Evolutionary conservation across 2,797 vertebrate species (phyloP).

Genomic region (Galaxias olidus): DNA sequence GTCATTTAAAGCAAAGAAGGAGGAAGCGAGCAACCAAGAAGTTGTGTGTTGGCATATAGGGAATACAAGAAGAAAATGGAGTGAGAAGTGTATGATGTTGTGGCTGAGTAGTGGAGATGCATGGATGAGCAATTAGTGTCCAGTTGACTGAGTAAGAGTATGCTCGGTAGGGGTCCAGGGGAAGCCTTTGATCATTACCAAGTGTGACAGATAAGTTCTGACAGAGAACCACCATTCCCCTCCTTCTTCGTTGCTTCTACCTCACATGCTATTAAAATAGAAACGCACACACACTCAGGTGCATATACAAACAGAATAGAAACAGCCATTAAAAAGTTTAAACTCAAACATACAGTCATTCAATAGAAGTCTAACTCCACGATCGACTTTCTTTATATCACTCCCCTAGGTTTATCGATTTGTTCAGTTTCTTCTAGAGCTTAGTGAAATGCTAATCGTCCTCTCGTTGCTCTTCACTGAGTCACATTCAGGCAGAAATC

Average conservation of each 20-base stretch:
- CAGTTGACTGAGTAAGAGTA: slow-evolving; percentile 74
- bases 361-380: slow-evolving; percentile 67
- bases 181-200: slow-evolving; percentile 79
- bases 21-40: no score
- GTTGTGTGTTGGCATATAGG: slow-evolving; percentile 11
- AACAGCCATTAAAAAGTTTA: slow-evolving; percentile 28
- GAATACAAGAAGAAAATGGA: no score
- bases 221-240: slow-evolving; percentile 63
- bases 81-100: slow-evolving; percentile 27
- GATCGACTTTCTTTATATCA: slow-evolving; percentile 66
- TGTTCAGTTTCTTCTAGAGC: slow-evolving; percentile 58
- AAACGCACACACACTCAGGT: slow-evolving; percentile 26
- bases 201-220: slow-evolving; percentile 79
- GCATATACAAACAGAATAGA: slow-evolving; percentile 1
- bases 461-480: slow-evolving; percentile 61
- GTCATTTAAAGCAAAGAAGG: no score
- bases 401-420: slow-evolving; percentile 66
- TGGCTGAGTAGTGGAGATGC: slow-evolving; percentile 57
- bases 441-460: slow-evolving; percentile 72
- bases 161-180: slow-evolving; percentile 71
- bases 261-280: slow-evolving; percentile 18
- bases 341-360: slow-evolving; percentile 1
- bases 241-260: slow-evolving; percentile 24
- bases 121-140: slow-evolving; percentile 75
- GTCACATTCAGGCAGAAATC: slow-evolving; percentile 71